Base-by-base conservation (phyloP, 2,113 vertebrate species). In the Rhinoptilus africanus region DNA sequence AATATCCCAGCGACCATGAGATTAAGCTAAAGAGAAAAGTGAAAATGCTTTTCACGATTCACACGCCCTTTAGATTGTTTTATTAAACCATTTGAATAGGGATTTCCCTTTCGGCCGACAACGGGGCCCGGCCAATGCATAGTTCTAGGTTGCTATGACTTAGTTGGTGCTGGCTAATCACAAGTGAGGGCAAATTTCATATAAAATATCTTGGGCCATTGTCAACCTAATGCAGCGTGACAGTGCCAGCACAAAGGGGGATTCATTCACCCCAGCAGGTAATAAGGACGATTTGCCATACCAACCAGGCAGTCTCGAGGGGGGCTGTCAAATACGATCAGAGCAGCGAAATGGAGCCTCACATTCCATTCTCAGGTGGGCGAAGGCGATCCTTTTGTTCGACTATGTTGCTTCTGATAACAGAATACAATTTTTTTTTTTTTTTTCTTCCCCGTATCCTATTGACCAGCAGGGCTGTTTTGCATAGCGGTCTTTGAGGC, bases 71-170 rank as follows among this genome's bases (percentile, higher is more conserved):
- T 99, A 99, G 98, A 99, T 99, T 98, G 99, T 99, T 98, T 99
- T 98, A 99, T 99, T 98, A 98, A 99, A 98, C 98, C 99, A 98
- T 98, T 98, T 99, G 98, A 99, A 99, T 99, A 99, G 99, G 98
- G 98, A 99, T 99, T 99, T 99, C 99, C 99, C 99, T 98, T 98
- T 99, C 98, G 98, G 98, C 98, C 98, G 98, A 98, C 98, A 98
- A 98, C 98, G 96, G 97, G 98, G 98, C 98, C 98, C 98, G 97
- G 98, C 98, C 97, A 98, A 98, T 98, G 99, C 99, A 99, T 99
- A 99, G 98, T 99, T 99, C 98, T 99, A 98, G 99, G 99, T 99
- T 99, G 99, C 99, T 99, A 99, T 99, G 99, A 99, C 99, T 99
- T 99, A 99, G 99, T 98, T 98, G 98, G 98, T 99, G 98, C 98